Conservation (phyloP, 1,140 invertebrate genomes). For the Mamestra configurata region DNA sequence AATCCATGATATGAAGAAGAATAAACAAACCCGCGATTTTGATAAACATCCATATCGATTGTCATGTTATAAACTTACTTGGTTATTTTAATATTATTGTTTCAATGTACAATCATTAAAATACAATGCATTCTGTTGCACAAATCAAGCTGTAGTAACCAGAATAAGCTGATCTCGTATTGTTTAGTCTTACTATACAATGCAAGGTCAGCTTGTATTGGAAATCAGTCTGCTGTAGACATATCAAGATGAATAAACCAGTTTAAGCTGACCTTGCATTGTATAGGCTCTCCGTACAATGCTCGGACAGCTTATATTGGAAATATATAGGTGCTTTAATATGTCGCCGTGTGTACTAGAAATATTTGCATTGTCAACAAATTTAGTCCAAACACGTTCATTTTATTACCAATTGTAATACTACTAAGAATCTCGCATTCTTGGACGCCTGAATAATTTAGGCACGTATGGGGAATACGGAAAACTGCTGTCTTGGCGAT, state of each 20-base stretch:
- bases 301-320: too few species aligned
- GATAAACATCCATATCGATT: not conserved
- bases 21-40: not conserved
- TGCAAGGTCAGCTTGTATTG: not conserved
- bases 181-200: not conserved
- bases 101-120: conserved; percentile 2
- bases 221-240: too few species aligned
- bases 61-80: not conserved
- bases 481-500: not conserved
- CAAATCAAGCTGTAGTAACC: not conserved
- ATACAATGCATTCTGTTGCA: not conserved
- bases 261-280: too few species aligned
- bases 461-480: conserved; percentile 15
- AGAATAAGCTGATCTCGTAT: not conserved
- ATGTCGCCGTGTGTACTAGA: conserved; percentile 7
- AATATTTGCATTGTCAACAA: conserved; percentile 7
- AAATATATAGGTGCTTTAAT: too few species aligned
- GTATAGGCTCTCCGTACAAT: too few species aligned
- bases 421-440: conserved; percentile 17
- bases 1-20: not conserved
- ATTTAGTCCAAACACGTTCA: not conserved
- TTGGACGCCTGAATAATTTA: not conserved
- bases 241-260: too few species aligned
- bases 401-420: conserved; percentile 30
- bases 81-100: conserved; percentile 18